Evolutionary conservation across 2,888 invertebrate genomes (phyloP).

Genomic region (Diloba caeruleocephala): DNA sequence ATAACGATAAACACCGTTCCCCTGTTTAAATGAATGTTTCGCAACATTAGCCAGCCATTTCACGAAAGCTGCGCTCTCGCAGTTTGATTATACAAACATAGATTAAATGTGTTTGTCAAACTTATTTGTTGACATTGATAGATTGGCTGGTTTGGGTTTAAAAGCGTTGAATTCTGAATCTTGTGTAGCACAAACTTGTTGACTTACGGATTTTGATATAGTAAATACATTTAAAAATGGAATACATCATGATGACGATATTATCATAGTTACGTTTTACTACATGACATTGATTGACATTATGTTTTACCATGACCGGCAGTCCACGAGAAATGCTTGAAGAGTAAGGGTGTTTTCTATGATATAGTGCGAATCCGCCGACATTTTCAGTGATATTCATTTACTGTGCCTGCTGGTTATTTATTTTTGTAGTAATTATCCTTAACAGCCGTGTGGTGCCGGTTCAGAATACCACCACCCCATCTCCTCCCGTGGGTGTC

Average conservation of each 20-base stretch:
- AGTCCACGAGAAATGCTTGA: no score
- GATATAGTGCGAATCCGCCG: no score
- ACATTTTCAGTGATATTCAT: no score
- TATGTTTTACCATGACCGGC: no score
- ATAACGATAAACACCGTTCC: slow-evolving; percentile 84
- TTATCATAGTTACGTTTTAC: no score
- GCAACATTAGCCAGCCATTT: slow-evolving; percentile 83
- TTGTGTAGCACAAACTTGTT: slow-evolving; percentile 7
- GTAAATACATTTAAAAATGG: not conserved
- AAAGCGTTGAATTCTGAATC: slow-evolving; percentile 15
- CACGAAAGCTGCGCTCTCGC: slow-evolving; percentile 75
- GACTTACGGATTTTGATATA: slow-evolving; percentile 11
- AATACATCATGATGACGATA: not conserved
- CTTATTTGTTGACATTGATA: slow-evolving; percentile 79
- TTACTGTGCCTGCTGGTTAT: no score
- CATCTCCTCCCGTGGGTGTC: no score
- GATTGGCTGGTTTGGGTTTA: slow-evolving; percentile 58
- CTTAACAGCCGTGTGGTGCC: no score
- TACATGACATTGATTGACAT: no score
- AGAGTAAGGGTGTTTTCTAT: no score
- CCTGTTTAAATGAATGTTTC: slow-evolving; percentile 82
- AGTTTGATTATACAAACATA: slow-evolving; percentile 71
- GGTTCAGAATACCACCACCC: no score
- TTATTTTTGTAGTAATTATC: no score
- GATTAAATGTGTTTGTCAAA: slow-evolving; percentile 79